phyloP scores from a whole-genome alignment of 2,888 invertebrate genomes.

The Phaedon cochleariae region DNA sequence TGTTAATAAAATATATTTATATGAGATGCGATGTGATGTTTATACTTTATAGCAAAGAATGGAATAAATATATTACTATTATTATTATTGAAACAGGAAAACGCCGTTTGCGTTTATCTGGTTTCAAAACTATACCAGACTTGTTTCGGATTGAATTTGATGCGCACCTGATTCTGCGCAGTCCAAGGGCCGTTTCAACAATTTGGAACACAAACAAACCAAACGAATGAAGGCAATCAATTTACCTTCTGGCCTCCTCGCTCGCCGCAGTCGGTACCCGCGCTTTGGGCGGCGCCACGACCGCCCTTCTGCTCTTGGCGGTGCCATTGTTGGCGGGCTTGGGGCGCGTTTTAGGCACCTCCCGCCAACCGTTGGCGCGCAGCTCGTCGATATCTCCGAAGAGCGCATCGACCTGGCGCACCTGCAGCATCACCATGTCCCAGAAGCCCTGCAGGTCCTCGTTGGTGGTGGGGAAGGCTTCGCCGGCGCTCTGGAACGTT shows the following conservation, averaged over 20 bases:
- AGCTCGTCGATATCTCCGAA: conserved; percentile 75
- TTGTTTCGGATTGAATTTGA: no score
- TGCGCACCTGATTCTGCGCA: no score
- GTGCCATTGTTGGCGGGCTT: conserved; percentile 28
- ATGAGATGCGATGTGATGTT: no score
- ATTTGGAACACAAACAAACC: no score
- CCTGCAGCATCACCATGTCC: conserved; percentile 96
- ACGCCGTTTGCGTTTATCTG: no score
- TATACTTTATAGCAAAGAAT: no score
- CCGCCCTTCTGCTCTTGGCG: conserved; percentile 39
- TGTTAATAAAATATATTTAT: no score
- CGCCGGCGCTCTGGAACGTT: conserved; percentile 74
- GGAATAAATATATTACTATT: no score
- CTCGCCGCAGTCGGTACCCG: conserved; percentile 61
- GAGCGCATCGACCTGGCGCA: conserved; percentile 82
- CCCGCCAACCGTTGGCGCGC: conserved; percentile 74
- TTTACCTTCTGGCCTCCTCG: conserved; percentile 63
- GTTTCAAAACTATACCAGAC: no score
- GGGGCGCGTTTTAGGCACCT: conserved; percentile 45
- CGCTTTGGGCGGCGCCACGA: conserved; percentile 3
- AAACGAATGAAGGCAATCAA: no score
- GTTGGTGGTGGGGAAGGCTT: conserved; percentile 87
- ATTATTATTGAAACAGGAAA: no score
- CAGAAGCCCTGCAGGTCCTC: conserved; percentile 96
- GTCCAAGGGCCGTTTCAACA: no score